A percentile compares a stretch with the other conserved stretches of the same genome.
These are phyloP conservation scores for Hesperophylax magnus DNA, from an alignment of 1,140 invertebrate species.

Conservation along the genomic window DNA sequence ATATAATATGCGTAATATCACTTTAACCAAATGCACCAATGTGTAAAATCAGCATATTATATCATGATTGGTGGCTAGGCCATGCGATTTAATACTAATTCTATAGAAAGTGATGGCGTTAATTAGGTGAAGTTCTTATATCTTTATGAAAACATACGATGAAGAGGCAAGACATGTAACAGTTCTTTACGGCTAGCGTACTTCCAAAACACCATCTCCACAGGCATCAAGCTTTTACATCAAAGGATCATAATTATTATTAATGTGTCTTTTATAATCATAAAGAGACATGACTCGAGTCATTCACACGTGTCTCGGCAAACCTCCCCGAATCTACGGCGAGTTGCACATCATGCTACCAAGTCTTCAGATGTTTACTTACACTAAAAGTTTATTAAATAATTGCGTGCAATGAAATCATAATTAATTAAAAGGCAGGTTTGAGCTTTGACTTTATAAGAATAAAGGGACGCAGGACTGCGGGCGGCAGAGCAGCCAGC, in stretches of 20 bases:
- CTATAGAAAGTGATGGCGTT: background rate
- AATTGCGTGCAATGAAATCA: slow-evolving; percentile 13
- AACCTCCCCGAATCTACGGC: background rate
- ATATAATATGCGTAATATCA: slow-evolving; percentile 31
- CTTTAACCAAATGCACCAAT: slow-evolving; percentile 32
- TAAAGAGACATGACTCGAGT: background rate
- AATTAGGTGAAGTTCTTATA: background rate
- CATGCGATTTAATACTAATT: slow-evolving; percentile 8
- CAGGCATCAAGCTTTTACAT: no score
- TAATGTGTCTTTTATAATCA: background rate
- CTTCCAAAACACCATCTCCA: no score
- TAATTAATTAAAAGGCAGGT: slow-evolving; percentile 46
- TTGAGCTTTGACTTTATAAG: slow-evolving; percentile 55
- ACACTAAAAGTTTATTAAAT: slow-evolving; percentile 37
- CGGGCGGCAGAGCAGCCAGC: no score
- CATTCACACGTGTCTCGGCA: slow-evolving; percentile 7
- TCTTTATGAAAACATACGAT: background rate
- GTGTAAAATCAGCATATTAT: slow-evolving; percentile 6
- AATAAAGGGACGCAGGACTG: slow-evolving; percentile 35
- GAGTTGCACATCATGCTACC: slow-evolving; percentile 11
- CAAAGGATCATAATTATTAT: background rate
- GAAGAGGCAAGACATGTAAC: no score
- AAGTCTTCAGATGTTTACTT: slow-evolving; percentile 37
- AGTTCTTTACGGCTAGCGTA: no score
- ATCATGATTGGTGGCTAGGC: slow-evolving; percentile 27